Base-by-base conservation (phyloP, 2,888 invertebrate genomes). In the Lobophora halterata region DNA sequence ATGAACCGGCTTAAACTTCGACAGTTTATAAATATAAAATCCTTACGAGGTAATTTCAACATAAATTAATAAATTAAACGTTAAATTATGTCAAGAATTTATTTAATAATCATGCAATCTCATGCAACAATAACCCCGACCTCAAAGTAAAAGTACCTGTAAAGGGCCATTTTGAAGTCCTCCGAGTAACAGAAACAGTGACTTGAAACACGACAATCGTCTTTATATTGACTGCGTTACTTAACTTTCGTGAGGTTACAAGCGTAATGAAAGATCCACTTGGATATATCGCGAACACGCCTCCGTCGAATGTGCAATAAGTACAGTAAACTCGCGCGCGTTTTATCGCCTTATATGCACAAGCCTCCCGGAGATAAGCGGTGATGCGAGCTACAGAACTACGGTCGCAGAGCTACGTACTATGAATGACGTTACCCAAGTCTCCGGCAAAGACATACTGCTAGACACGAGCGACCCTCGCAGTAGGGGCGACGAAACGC, bases 341-440 rank as follows among this genome's bases (percentile, higher is more conserved):
- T 52, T 58, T 78, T 79, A 83, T 81, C 85, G 82, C 73, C 70
- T 82, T 86, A 80, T 85, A 86, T 83, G 60, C 78, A 73, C 74
- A 68, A 70, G 73, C 67, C 65, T 55, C 65, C 58, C 46, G 44
- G 35, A 59, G 82, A 83, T 81, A 85, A 79, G 61, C 49, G 29
- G 58, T 72, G 74, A 77, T 71, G 71, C 82, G 82, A 85, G 82
- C 80, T 82, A 78, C 82, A 76, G 61, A 63, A 83, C 85, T 74
- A 71, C 71, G 70, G 71, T 88, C 85, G 78, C 74, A 82, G 79
- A 88, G 88, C 88, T 88, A 88, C 88, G 88, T 88, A 88, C 88
- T 80, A 82, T 85, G 79, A 88, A 76, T 79, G 79, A 86, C 88
- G 87, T 83, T 71, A 69, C 55, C 56, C 37, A 61, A 57, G 71